These are phyloP conservation scores for Akabosia matsudoensis DNA, from an alignment of 1,140 invertebrate species.

Conservation along the genomic window DNA sequence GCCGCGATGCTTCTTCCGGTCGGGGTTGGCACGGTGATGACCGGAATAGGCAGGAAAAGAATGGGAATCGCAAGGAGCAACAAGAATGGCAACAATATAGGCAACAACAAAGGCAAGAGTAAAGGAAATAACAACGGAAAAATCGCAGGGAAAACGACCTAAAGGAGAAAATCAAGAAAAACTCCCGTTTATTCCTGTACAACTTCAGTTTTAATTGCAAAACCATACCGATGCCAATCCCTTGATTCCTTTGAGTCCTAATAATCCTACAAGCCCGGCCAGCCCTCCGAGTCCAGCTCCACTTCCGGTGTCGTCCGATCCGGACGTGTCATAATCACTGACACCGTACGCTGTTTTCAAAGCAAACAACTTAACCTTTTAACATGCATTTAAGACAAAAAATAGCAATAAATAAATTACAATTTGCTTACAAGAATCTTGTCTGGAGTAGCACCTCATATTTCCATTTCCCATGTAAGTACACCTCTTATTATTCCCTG, in stretches of 20 bases:
- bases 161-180: not conserved
- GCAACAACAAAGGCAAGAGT: constrained; percentile 2
- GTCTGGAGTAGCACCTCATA: constrained; percentile 13
- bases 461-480: not conserved
- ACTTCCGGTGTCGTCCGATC: not conserved
- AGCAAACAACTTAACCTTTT: not conserved
- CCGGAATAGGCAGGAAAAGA: constrained; percentile 5
- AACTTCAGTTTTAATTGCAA: not conserved
- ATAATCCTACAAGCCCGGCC: not conserved
- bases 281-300: not conserved
- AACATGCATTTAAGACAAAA: too few relatives aligned
- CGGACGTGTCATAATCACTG: constrained; percentile 2
- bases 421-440: constrained; percentile 2
- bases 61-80: not conserved
- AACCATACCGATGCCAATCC: not conserved
- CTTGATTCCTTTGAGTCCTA: constrained; percentile 10
- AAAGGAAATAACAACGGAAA: constrained; percentile 1
- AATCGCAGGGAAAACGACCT: not conserved
- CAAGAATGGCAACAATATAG: not conserved
- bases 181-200: not conserved
- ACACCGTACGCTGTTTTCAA: not conserved
- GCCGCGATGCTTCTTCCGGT: not conserved
- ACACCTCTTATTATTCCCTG: not conserved
- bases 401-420: too few relatives aligned
- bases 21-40: not conserved